A percentile compares a stretch with the other conserved stretches of the same genome.
phyloP scores from a whole-genome alignment of 2,888 invertebrate species.

The Clostera curtula region DNA sequence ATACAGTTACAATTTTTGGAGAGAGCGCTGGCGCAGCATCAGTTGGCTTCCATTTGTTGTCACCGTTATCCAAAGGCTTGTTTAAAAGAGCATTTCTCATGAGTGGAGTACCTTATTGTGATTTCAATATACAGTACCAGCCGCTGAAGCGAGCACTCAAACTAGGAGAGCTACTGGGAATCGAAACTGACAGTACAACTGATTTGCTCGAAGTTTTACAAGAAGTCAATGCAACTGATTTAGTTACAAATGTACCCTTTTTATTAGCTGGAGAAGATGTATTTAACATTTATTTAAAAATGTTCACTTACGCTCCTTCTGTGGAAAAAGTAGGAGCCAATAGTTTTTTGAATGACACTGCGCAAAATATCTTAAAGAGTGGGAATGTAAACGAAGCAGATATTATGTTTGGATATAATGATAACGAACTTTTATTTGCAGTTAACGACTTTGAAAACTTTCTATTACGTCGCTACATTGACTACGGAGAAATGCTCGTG shows the following conservation, averaged over 20 bases:
- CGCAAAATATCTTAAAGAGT: slow-evolving; percentile 20
- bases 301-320: slow-evolving; percentile 23
- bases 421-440: slow-evolving; percentile 71
- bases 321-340: slow-evolving; percentile 26
- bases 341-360: slow-evolving; percentile 21
- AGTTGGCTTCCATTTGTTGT: slow-evolving; percentile 29
- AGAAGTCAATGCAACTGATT: slow-evolving; percentile 20
- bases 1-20: slow-evolving; percentile 38
- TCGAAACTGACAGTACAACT: slow-evolving; percentile 16
- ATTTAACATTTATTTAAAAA: slow-evolving; percentile 9
- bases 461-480: slow-evolving; percentile 14
- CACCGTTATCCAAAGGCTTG: slow-evolving; percentile 42
- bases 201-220: slow-evolving; percentile 25
- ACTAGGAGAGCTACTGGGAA: slow-evolving; percentile 20
- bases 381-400: slow-evolving; percentile 66
- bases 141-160: slow-evolving; percentile 18
- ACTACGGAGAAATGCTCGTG: slow-evolving; percentile 22
- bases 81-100: slow-evolving; percentile 33
- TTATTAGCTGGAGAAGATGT: slow-evolving; percentile 12
- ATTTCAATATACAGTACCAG: slow-evolving; percentile 20
- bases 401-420: slow-evolving; percentile 79
- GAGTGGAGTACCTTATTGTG: slow-evolving; percentile 14
- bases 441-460: slow-evolving; percentile 4
- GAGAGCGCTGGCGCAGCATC: slow-evolving; percentile 42
- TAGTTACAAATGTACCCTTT: slow-evolving; percentile 15